These are phyloP conservation scores for Smutsia gigantea DNA, from an alignment of 2,797 vertebrate genomes.

Conservation along the genomic window DNA sequence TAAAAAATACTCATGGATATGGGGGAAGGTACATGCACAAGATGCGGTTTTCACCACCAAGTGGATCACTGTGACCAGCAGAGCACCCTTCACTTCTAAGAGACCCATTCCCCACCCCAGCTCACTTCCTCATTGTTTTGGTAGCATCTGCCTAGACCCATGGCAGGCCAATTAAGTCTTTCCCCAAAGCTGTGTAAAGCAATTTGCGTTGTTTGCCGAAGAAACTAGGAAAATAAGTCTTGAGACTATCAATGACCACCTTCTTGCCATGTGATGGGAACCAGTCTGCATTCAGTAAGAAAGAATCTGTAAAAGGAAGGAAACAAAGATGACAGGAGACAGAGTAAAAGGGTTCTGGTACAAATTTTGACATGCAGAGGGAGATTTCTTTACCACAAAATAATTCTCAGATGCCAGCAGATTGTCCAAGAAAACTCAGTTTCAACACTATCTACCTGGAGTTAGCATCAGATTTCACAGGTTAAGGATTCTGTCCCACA, in stretches of 20 bases:
- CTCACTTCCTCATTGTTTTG: neutral
- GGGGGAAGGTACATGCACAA: neutral
- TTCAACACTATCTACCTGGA: neutral
- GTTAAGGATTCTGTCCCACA: neutral
- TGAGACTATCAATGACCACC: no score
- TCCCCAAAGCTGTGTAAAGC: neutral
- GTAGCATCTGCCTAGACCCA: neutral
- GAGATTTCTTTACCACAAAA: neutral
- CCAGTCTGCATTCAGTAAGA: neutral
- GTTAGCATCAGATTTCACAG: neutral
- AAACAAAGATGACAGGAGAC: neutral
- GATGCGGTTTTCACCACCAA: neutral
- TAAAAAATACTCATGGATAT: neutral
- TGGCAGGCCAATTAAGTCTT: neutral
- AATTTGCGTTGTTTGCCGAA: neutral
- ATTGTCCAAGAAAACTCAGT: neutral
- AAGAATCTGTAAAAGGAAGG: neutral
- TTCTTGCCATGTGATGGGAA: neutral
- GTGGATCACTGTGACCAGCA: neutral
- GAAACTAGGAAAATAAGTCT: neutral
- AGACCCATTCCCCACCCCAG: neutral
- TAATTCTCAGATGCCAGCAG: neutral
- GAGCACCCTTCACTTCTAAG: neutral
- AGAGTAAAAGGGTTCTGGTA: neutral
- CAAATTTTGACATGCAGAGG: neutral